These are phyloP conservation scores for Argyresthia albistria DNA, from an alignment of 2,888 invertebrate genomes.

Conservation along the genomic window DNA sequence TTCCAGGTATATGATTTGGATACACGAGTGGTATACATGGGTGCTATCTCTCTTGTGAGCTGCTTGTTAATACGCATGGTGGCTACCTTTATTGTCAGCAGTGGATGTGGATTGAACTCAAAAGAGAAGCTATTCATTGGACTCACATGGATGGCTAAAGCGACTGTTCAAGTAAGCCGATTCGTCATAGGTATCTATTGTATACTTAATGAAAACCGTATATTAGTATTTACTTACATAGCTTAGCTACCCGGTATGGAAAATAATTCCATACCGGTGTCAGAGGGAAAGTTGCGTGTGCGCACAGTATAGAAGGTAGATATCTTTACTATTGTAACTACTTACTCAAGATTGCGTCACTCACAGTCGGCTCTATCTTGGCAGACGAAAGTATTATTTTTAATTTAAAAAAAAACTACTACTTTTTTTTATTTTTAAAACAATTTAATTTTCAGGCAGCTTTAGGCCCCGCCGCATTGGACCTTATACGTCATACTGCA, in stretches of 20 bases:
- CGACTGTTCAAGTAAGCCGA: conserved; percentile 87
- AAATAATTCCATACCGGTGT: too few species aligned
- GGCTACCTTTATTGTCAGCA: conserved; percentile 74
- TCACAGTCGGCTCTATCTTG: too few species aligned
- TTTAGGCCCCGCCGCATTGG: conserved; percentile 78
- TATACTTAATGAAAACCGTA: too few species aligned
- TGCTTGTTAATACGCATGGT: conserved; percentile 74
- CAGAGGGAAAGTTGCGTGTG: too few species aligned
- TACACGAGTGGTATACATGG: conserved; percentile 75
- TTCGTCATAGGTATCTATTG: too few species aligned
- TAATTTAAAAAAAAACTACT: too few species aligned
- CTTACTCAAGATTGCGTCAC: too few species aligned
- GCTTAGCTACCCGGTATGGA: background rate
- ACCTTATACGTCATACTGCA: conserved; percentile 35
- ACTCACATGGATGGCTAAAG: conserved; percentile 90
- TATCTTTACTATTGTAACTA: too few species aligned
- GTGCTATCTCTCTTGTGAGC: conserved; percentile 73
- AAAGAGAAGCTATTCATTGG: conserved; percentile 89
- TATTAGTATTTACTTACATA: background rate
- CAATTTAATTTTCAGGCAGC: conserved; percentile 80
- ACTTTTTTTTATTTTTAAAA: too few species aligned
- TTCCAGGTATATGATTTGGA: conserved; percentile 71
- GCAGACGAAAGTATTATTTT: too few species aligned
- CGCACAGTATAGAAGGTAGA: too few species aligned
- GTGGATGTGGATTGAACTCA: conserved; percentile 79